These are phyloP conservation scores for Agrilus planipennis DNA, from an alignment of 1,140 invertebrate species.

Conservation along the genomic window DNA sequence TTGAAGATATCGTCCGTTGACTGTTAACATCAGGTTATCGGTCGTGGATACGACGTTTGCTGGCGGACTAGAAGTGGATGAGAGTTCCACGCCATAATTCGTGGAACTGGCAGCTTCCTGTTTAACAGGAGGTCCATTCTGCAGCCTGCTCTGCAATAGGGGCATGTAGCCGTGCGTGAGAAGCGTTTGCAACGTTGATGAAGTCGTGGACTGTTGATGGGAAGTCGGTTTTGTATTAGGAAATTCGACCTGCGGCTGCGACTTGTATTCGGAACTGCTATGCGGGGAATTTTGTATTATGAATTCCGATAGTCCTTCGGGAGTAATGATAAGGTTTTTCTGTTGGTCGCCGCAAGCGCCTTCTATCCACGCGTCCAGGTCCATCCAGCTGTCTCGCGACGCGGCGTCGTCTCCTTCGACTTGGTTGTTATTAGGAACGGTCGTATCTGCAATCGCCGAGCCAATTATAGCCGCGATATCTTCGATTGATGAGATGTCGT, in stretches of 20 bases:
- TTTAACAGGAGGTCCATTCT: conserved; percentile 60
- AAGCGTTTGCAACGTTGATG: conserved; percentile 60
- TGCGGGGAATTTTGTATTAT: conserved; percentile 39
- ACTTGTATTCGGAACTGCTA: conserved; percentile 30
- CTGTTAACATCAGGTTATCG: conserved; percentile 49
- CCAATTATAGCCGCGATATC: conserved; percentile 81
- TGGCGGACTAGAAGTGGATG: conserved; percentile 47
- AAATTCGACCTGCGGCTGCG: conserved; percentile 21
- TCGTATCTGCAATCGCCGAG: conserved; percentile 79
- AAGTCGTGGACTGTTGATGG: conserved; percentile 42
- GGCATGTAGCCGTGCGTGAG: conserved; percentile 71
- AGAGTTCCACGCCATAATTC: conserved; percentile 60
- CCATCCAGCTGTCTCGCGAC: conserved; percentile 66
- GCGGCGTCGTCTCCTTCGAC: conserved; percentile 44
- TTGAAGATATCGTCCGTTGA: conserved; percentile 44
- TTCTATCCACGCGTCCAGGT: conserved; percentile 73
- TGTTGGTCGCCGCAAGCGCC: conserved; percentile 51
- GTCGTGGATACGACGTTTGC: conserved; percentile 50
- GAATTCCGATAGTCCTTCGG: conserved; percentile 53
- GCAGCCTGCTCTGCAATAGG: conserved; percentile 55
- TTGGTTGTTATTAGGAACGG: conserved; percentile 50
- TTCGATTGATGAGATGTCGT: conserved; percentile 64
- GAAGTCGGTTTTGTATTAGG: conserved; percentile 35
- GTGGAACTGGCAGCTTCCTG: conserved; percentile 60
- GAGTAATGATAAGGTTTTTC: conserved; percentile 43